Conservation (phyloP, 1,140 invertebrate species). For the Cephus cinctus region DNA sequence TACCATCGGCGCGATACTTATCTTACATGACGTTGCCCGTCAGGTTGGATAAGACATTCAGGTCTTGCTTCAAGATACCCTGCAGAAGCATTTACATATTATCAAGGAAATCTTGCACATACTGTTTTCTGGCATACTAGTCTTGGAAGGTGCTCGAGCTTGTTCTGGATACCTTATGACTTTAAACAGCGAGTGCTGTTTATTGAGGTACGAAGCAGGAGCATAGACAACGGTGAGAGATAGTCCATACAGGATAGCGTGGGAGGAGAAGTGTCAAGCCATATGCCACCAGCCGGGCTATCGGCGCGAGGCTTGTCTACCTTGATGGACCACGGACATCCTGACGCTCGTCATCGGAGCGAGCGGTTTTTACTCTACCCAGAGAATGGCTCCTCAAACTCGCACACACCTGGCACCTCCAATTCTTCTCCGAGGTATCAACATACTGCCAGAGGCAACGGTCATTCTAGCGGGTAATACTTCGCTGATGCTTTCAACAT, state of each 20-base stretch:
- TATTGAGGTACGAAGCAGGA: too few species aligned
- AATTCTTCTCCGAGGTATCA: conserved; percentile 49
- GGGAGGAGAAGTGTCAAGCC: conserved; percentile 35
- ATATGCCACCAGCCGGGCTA: conserved; percentile 56
- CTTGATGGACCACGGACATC: conserved; percentile 58
- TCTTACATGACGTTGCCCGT: background rate
- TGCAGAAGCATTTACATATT: too few species aligned
- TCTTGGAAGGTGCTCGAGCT: background rate
- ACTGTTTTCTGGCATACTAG: background rate
- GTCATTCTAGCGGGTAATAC: conserved; percentile 35
- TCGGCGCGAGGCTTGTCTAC: conserved; percentile 54
- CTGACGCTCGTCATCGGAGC: conserved; percentile 56
- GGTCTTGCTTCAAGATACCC: background rate
- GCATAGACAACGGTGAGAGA: too few species aligned
- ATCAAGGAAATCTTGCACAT: too few species aligned
- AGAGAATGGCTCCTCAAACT: conserved; percentile 52
- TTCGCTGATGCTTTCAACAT: conserved; percentile 14
- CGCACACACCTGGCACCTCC: conserved; percentile 34
- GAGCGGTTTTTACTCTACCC: conserved; percentile 50
- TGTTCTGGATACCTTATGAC: too few species aligned
- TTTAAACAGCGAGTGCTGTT: too few species aligned
- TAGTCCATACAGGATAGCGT: too few species aligned
- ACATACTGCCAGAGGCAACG: conserved; percentile 38
- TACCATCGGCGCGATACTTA: background rate
- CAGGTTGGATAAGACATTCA: background rate